Percentiles rank a stretch among this genome's conserved stretches.
phyloP scores from a whole-genome alignment of 2,113 vertebrate species.

The Anser cygnoides region DNA sequence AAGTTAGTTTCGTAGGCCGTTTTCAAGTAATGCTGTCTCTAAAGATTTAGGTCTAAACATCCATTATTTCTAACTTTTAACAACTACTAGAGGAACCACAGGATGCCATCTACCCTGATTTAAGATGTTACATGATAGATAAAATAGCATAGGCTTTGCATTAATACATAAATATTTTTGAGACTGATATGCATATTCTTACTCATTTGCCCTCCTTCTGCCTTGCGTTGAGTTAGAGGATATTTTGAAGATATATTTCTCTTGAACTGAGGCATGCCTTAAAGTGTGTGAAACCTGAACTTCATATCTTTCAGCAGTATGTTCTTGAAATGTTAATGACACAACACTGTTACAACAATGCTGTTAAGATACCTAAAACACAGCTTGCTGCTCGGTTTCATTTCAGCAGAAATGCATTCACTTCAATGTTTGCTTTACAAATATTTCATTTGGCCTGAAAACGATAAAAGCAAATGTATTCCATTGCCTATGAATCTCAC shows the following conservation, averaged over 20 bases:
- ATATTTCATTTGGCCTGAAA: constrained; percentile 32
- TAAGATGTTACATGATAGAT: background rate
- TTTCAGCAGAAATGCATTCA: constrained; percentile 20
- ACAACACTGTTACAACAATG: background rate
- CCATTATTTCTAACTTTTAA: constrained; percentile 21
- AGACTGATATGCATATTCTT: background rate
- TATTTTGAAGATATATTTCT: background rate
- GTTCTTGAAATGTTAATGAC: constrained; percentile 19
- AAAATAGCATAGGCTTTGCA: no score
- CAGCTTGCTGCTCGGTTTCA: background rate
- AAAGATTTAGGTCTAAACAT: background rate
- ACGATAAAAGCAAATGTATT: background rate
- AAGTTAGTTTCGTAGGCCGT: background rate
- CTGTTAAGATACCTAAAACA: background rate
- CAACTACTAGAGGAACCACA: background rate
- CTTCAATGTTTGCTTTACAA: constrained; percentile 7
- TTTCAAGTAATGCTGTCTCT: background rate
- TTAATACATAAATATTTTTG: no score
- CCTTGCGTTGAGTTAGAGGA: background rate
- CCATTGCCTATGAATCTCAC: background rate
- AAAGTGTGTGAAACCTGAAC: background rate
- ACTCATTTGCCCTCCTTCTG: constrained; percentile 1
- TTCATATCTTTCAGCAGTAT: background rate
- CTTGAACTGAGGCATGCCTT: constrained; percentile 2
- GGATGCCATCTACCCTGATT: background rate